Percentiles rank a stretch among this genome's conserved stretches.
Evolutionary conservation across 2,113 vertebrate species (phyloP).

Genomic region (Periophthalmus modestus): DNA sequence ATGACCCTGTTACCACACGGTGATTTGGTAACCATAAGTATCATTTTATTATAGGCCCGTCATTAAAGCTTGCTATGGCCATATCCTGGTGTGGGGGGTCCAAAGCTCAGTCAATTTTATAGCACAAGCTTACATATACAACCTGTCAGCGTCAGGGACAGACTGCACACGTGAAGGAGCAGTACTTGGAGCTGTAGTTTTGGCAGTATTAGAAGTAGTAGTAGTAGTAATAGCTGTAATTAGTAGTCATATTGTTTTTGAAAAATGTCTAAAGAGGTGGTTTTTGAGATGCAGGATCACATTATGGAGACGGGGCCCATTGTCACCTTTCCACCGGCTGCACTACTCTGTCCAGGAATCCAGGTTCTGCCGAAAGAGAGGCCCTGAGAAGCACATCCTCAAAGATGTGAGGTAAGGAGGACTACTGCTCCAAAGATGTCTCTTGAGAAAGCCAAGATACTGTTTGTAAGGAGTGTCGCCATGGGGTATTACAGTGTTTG

Average conservation of each 20-base stretch:
- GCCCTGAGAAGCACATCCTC: constrained; percentile 68
- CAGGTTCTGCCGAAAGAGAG: constrained; percentile 48
- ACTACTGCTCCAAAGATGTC: background rate
- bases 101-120: constrained; percentile 47
- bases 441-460: background rate
- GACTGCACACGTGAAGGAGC: background rate
- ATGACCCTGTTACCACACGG: too few species aligned
- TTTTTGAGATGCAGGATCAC: constrained; percentile 15
- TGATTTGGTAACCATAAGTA: too few species aligned
- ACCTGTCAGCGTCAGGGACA: background rate
- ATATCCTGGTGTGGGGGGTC: constrained; percentile 16
- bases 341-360: constrained; percentile 67
- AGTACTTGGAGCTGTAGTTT: background rate
- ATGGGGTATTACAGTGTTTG: too few species aligned
- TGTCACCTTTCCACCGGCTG: constrained; percentile 70
- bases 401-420: constrained; percentile 73
- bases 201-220: background rate
- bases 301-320: constrained; percentile 63
- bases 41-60: background rate
- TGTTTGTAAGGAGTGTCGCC: too few species aligned
- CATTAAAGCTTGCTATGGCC: background rate
- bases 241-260: constrained; percentile 8
- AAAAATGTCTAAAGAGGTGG: constrained; percentile 44
- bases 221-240: background rate
- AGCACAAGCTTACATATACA: background rate